Conservation (phyloP, 1,140 invertebrate genomes). For the Dryas iulia region DNA sequence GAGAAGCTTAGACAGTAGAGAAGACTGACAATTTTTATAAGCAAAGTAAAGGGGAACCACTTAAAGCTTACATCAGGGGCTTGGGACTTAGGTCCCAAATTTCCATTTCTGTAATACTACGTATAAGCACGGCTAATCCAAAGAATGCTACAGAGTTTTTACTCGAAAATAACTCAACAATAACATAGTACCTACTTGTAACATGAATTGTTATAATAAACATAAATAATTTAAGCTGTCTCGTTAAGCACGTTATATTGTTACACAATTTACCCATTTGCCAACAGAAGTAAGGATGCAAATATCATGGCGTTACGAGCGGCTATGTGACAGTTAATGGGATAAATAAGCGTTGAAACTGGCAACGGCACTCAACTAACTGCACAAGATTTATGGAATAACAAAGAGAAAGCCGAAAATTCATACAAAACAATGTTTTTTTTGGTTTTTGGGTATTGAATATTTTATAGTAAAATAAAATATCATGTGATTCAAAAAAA, state of each 20-base stretch:
- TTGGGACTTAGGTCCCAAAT: too few relatives aligned
- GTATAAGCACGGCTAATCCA: too few relatives aligned
- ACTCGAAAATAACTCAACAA: too few relatives aligned
- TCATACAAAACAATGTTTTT: not conserved
- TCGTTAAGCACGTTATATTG: slow-evolving; percentile 20
- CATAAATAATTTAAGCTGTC: slow-evolving; percentile 20
- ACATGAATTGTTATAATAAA: not conserved
- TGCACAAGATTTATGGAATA: slow-evolving; percentile 19
- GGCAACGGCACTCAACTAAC: slow-evolving; percentile 28
- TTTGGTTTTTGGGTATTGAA: not conserved
- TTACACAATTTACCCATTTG: slow-evolving; percentile 30
- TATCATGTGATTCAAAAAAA: too few relatives aligned
- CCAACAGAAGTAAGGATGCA: slow-evolving; percentile 37
- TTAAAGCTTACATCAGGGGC: too few relatives aligned
- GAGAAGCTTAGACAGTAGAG: too few relatives aligned
- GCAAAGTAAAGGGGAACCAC: too few relatives aligned
- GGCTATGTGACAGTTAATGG: slow-evolving; percentile 33
- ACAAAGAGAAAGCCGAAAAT: not conserved
- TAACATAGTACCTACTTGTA: too few relatives aligned
- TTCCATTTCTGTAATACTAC: too few relatives aligned
- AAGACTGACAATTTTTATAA: too few relatives aligned
- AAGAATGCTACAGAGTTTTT: too few relatives aligned
- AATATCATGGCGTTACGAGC: slow-evolving; percentile 33
- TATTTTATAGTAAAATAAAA: not conserved
- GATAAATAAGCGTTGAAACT: slow-evolving; percentile 31